Base-by-base conservation (phyloP, 2,113 vertebrate species). In the Gallinago undulata region DNA sequence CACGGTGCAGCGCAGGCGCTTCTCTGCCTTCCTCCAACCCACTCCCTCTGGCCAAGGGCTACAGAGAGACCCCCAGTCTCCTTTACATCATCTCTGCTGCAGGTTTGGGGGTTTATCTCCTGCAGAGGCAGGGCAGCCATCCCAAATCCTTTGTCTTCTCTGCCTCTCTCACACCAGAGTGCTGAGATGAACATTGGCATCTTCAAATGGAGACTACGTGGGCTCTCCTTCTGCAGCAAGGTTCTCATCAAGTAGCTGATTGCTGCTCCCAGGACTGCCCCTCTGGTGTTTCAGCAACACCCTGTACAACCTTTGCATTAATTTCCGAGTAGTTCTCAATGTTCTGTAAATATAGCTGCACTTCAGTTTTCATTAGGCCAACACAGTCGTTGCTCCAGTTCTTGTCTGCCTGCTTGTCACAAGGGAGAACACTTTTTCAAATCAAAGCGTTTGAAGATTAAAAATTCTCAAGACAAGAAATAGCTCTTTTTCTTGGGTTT, bases 161-260 rank as follows among this genome's bases (percentile, higher is more conserved):
- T 25, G 55, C 45, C 19, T 35, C 27, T 43, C 69, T 51, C 19
- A 3, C 55, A 30, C 4, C 1, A 0, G 12, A 45, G 31, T 1
- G 0, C 24, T 0, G 1, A 66, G 57, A 28, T 1, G 2, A 83
- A 39, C 74, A 10, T 9, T 2, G n/a, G 9, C 2, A 1, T 22
- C n/a, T 80, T 69, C 64, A 55, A 31, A 45, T 0, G 22, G 48
- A 56, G 41, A 67, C 43, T 21, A 10, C 62, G 69, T 57, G 0
- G 4, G 43, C 35, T 22, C n/a, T 28, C 27, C 74, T 57, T 79
- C 39, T 14, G 43, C 78, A 59, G 43, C 13, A 33, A 48, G 53
- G 60, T 72, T 53, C 70, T 33, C 2, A 6, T 28, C 1, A 9
- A 57, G 82, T 0, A 57, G 88, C 60, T 39, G 33, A 56, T 13